Evolutionary conservation across 2,113 vertebrate species (phyloP).

Genomic region (Plestiodon gilberti): DNA sequence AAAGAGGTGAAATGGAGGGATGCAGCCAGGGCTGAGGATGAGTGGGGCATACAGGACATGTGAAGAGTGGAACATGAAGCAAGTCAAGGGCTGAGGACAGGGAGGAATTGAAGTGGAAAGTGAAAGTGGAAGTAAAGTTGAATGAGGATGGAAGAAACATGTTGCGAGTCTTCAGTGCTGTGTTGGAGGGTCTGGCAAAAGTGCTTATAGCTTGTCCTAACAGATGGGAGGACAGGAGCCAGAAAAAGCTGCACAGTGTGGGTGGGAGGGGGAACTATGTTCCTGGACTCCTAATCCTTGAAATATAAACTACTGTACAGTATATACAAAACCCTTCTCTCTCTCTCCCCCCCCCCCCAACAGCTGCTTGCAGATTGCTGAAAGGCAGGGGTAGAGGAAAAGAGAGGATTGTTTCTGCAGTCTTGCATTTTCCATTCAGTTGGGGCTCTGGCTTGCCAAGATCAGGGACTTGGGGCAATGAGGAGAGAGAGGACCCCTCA

Average conservation of each 20-base stretch:
- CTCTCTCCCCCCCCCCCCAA: background rate
- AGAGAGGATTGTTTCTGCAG: background rate
- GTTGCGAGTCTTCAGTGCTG: background rate
- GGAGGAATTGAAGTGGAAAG: background rate
- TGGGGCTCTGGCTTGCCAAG: background rate
- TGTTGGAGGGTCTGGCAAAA: too few species aligned
- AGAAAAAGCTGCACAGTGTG: background rate
- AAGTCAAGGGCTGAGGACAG: too few species aligned
- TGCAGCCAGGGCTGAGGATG: too few species aligned
- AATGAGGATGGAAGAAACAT: too few species aligned
- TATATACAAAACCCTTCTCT: too few species aligned
- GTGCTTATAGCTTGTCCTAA: background rate
- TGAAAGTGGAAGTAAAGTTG: too few species aligned
- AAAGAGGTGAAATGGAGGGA: too few species aligned
- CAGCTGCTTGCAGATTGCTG: slow-evolving; percentile 4
- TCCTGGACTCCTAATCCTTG: slow-evolving; percentile 3
- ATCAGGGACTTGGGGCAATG: background rate
- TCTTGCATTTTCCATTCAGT: background rate
- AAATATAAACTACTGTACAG: slow-evolving; percentile 12
- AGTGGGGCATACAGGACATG: too few species aligned
- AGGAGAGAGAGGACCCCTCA: background rate
- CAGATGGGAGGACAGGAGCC: background rate
- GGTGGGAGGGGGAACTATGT: background rate
- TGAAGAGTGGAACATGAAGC: too few species aligned
- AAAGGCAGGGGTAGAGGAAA: background rate